A percentile compares a stretch with the other conserved stretches of the same genome.
phyloP scores from a whole-genome alignment of 2,797 vertebrate genomes.

The Avahi laniger region DNA sequence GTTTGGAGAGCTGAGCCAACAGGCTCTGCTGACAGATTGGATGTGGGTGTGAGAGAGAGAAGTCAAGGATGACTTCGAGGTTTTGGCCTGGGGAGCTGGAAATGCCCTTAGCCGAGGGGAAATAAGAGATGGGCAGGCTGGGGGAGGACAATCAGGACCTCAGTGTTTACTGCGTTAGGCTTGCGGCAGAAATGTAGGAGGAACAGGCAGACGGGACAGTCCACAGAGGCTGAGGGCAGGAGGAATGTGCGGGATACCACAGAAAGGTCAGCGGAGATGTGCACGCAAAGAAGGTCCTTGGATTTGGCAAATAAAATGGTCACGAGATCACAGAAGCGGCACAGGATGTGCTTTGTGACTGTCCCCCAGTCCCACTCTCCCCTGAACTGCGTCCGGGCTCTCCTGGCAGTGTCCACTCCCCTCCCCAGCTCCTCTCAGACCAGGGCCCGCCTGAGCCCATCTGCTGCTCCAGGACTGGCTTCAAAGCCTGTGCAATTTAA shows the following conservation, averaged over 20 bases:
- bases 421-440: not conserved
- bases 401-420: not conserved
- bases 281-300: not conserved
- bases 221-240: not conserved
- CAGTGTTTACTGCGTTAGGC: not conserved
- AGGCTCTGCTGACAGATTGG: not conserved
- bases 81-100: not conserved
- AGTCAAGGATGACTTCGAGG: not conserved
- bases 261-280: not conserved
- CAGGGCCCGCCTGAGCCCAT: not conserved
- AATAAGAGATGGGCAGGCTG: not conserved
- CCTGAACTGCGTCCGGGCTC: rapidly evolving
- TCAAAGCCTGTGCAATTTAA: conserved; percentile 43
- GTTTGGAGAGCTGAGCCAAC: not conserved
- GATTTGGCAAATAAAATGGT: not conserved
- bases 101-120: not conserved
- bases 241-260: not conserved
- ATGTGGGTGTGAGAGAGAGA: not conserved
- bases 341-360: not conserved
- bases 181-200: not conserved
- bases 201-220: not conserved
- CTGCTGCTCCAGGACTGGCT: not conserved
- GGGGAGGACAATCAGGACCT: not conserved
- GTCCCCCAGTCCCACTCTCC: not conserved
- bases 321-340: not conserved